A percentile compares a stretch with the other conserved stretches of the same genome.
Evolutionary conservation across 2,113 vertebrate genomes (phyloP).

Genomic region (Myrmecophaga tridactyla): DNA sequence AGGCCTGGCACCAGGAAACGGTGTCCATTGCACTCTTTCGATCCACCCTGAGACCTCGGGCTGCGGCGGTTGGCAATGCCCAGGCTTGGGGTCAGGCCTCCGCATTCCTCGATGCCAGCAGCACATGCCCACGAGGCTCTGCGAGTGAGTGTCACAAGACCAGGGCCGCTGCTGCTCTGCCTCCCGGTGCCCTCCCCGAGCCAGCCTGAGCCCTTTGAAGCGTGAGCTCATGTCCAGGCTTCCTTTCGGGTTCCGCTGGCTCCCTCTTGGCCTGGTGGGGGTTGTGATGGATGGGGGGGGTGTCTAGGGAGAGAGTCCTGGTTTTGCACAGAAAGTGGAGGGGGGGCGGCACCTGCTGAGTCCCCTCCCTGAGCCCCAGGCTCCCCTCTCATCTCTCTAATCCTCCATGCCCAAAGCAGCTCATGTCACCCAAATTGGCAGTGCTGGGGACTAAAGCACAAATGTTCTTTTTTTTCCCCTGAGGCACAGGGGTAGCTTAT

Average conservation of each 20-base stretch:
- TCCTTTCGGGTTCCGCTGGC: no score
- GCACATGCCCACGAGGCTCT: not conserved
- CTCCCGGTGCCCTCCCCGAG: not conserved
- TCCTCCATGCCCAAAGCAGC: not conserved
- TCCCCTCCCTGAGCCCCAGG: not conserved
- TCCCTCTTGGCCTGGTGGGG: not conserved
- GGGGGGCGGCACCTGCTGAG: not conserved
- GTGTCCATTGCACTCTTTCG: not conserved
- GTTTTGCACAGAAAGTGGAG: not conserved
- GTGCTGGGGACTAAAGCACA: not conserved
- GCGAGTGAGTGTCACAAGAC: not conserved
- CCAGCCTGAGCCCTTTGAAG: not conserved
- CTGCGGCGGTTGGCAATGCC: not conserved
- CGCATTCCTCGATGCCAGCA: not conserved
- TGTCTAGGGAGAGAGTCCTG: accelerated
- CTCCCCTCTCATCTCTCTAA: not conserved
- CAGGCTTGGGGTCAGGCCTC: not conserved
- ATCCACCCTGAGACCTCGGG: not conserved
- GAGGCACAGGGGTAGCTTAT: not conserved
- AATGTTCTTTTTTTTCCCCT: not conserved
- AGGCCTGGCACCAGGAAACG: not conserved
- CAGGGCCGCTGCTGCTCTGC: not conserved
- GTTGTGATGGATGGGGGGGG: not conserved
- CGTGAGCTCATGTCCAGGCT: not conserved
- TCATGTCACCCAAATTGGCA: not conserved